Base-by-base conservation (phyloP, 2,113 vertebrate genomes). In the Ahaetulla prasina region DNA sequence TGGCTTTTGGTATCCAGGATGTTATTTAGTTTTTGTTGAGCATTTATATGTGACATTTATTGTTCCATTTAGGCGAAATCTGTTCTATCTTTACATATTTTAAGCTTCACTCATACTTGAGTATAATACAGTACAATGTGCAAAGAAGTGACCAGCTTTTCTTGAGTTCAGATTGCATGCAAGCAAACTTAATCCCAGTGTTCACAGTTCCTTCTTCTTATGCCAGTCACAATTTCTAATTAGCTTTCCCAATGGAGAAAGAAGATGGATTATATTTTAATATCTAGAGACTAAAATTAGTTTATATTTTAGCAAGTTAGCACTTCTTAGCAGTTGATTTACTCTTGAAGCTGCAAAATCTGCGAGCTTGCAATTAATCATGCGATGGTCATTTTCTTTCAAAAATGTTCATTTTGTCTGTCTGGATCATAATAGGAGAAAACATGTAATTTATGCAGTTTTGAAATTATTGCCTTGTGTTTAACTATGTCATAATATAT, bases 231-330 rank as follows among this genome's bases (percentile, higher is more conserved):
- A 96, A 98, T 98, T 98, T 98, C 97, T 98, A 98, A 97, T 97
- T 98, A 98, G 98, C 97, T 98, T 97, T 98, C 97, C 98, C 94
- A 94, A 91, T 94, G 97, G 98, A 98, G 97, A 97, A 98, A 96
- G 98, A 98, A 98, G 98, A 98, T 98, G 98, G 97, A 98, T 99
- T 98, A 98, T 99, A 98, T 99, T 99, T 99, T 99, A 98, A 96
- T 98, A 98, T 97, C 97, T 97, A 96, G 97, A 96, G 98, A 98
- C 98, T 98, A 98, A 98, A 98, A 98, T 98, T 97, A 98, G 98
- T 98, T 98, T 98, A 94, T 98, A 96, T 98, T 98, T 98, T 97
- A 98, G 98, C 98, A 98, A 98, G 98, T 98, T 98, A 97, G 97
- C 98, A 97, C 97, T 98, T 98, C 98, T 97, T 92, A 98, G 98